These are phyloP conservation scores for Ruditapes philippinarum DNA, from an alignment of 1,140 invertebrate genomes.

Conservation along the genomic window DNA sequence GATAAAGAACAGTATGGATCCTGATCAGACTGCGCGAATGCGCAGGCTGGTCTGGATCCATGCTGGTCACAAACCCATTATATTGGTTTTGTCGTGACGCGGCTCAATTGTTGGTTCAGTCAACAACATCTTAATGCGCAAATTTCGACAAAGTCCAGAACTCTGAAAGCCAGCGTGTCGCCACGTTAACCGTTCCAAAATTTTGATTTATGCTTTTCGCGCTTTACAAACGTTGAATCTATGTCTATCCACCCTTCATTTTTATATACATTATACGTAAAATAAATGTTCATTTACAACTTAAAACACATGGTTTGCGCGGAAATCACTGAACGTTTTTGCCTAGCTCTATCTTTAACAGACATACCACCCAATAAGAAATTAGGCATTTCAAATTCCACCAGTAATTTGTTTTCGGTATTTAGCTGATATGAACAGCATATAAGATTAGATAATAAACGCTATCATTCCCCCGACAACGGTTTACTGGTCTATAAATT, in stretches of 20 bases:
- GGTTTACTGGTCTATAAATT: background rate
- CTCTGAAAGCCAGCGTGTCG: constrained; percentile 24
- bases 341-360: constrained; percentile 30
- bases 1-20: no score
- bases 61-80: no score
- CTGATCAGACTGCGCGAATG: no score
- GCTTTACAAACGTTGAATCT: background rate
- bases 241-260: constrained; percentile 31
- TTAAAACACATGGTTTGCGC: constrained; percentile 27
- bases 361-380: constrained; percentile 52
- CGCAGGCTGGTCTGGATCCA: no score
- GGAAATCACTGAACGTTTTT: constrained; percentile 21
- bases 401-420: constrained; percentile 53
- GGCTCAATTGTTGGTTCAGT: no score
- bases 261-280: constrained; percentile 29
- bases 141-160: background rate
- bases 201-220: constrained; percentile 41
- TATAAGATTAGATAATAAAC: constrained; percentile 52
- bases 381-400: constrained; percentile 58
- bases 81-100: no score
- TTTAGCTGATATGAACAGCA: constrained; percentile 48
- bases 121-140: background rate
- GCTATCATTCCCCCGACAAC: background rate
- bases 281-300: constrained; percentile 31
- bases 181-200: constrained; percentile 39